A percentile compares a stretch with the other conserved stretches of the same genome.
phyloP scores from a whole-genome alignment of 2,888 invertebrate species.

The Bugula neritina region DNA sequence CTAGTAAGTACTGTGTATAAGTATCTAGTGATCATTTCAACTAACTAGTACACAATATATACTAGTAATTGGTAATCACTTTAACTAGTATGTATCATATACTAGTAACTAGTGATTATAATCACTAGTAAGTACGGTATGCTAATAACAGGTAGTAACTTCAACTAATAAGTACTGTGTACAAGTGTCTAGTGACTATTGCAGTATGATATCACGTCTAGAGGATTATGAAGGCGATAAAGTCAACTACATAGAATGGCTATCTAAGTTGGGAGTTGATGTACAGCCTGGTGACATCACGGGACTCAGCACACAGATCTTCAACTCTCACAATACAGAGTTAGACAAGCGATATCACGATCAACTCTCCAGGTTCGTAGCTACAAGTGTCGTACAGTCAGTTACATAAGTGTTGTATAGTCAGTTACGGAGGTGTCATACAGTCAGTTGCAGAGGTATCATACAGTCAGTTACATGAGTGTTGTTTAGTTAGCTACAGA shows the following conservation, averaged over 20 bases:
- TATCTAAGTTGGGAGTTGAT: conserved; percentile 43
- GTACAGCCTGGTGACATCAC: conserved; percentile 44
- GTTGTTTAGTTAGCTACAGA: too few species aligned
- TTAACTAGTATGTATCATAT: conserved; percentile 37
- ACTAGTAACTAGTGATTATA: neutral
- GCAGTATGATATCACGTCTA: conserved; percentile 33
- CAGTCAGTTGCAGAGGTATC: too few species aligned
- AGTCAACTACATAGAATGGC: conserved; percentile 47
- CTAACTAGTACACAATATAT: too few species aligned
- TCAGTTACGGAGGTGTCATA: too few species aligned
- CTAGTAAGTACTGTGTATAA: conserved; percentile 34
- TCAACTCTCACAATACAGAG: conserved; percentile 38
- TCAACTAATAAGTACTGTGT: conserved; percentile 37
- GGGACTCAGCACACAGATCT: conserved; percentile 48
- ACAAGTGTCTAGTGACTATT: neutral
- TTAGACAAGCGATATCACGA: conserved; percentile 37
- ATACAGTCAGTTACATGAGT: too few species aligned
- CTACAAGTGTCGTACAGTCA: too few species aligned
- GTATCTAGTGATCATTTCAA: too few species aligned
- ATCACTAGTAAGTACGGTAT: conserved; percentile 42
- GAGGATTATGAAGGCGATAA: conserved; percentile 36
- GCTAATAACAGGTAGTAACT: conserved; percentile 47
- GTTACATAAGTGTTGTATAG: too few species aligned
- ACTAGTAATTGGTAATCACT: conserved; percentile 46
- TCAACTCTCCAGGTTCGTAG: conserved; percentile 37